Base-by-base conservation (phyloP, 2,888 invertebrate species). In the Cryptus viduatorius region DNA sequence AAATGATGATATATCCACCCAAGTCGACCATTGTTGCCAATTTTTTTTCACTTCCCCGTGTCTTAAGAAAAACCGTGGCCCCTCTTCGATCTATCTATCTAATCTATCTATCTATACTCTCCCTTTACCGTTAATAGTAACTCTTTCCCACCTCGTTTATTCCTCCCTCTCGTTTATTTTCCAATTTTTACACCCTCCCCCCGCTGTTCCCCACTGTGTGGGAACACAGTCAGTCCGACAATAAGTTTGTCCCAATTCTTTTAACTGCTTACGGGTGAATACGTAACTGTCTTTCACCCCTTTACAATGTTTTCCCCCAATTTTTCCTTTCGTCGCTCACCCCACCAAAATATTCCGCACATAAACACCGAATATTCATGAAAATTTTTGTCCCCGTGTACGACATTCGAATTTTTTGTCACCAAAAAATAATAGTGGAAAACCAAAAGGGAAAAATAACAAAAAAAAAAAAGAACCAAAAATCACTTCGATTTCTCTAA, bases 1-100 rank as follows among this genome's bases (percentile, higher is more conserved):
- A 95, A 93, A 98, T 98, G 94, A 98, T 98, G 93, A 98, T 98
- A 95, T 98, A 98, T 93, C 98, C 98, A 92, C 98, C 98, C 93
- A 98, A 95, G 95, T 98, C 98, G 93, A 98, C 98, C 94, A 97
- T 96, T 87, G 90, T 93, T 84, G 79, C 86, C 44, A 14, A 29
- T 53, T 53, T 72, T 56, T 31, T 44, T n/a, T 12, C 16, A 10
- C 31, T 69, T 19, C 53, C 56, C 37, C 31, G 48, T 19, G n/a
- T 71, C n/a, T 78, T 44, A 37, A 37, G 19, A 24, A 24, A 46
- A 16, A 44, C 64, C 3, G 53, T 10, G 14, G 37, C 19, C n/a
- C 29, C 29, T 19, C 4, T 56, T 56, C n/a, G 19, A 56, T 3
- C 8, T 19, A 19, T 16, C 53, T 16, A 19, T 53, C 53, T 53